Evolutionary conservation across 2,113 vertebrate genomes (phyloP).

Genomic region (Orientallactaga bullata): DNA sequence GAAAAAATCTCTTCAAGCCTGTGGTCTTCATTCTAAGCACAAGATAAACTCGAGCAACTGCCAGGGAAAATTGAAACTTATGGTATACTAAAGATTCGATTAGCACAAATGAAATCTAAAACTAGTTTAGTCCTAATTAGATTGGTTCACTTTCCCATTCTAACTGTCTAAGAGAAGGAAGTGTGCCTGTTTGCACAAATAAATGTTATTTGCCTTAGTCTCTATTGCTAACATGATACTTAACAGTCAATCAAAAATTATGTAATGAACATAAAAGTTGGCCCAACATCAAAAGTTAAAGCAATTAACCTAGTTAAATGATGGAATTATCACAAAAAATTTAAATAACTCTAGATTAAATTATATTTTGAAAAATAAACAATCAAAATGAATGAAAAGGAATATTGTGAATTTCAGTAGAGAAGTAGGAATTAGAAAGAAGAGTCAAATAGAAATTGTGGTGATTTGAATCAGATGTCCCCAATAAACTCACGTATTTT

Average conservation of each 20-base stretch:
- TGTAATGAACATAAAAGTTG: background rate
- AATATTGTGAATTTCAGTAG: background rate
- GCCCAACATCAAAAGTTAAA: background rate
- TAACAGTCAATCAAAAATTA: background rate
- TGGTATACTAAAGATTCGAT: background rate
- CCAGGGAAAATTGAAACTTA: background rate
- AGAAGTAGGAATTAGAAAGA: background rate
- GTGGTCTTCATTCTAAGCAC: background rate
- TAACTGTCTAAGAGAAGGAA: constrained; percentile 22
- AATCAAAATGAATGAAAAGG: background rate
- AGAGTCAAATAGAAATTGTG: background rate
- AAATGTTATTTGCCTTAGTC: background rate
- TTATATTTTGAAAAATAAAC: background rate
- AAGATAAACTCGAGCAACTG: background rate
- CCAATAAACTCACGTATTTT: no score
- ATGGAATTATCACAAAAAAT: background rate
- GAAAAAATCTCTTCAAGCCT: background rate
- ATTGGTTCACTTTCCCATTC: background rate
- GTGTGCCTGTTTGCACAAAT: background rate
- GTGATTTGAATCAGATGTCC: no score
- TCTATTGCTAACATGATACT: background rate
- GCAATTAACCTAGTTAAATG: background rate
- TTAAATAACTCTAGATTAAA: constrained; percentile 14
- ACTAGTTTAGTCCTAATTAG: background rate
- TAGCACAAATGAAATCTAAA: background rate